Base-by-base conservation (phyloP, 37 sponge, comb jelly and placozoan genomes). In the Chondrilla cf. caribensis region DNA sequence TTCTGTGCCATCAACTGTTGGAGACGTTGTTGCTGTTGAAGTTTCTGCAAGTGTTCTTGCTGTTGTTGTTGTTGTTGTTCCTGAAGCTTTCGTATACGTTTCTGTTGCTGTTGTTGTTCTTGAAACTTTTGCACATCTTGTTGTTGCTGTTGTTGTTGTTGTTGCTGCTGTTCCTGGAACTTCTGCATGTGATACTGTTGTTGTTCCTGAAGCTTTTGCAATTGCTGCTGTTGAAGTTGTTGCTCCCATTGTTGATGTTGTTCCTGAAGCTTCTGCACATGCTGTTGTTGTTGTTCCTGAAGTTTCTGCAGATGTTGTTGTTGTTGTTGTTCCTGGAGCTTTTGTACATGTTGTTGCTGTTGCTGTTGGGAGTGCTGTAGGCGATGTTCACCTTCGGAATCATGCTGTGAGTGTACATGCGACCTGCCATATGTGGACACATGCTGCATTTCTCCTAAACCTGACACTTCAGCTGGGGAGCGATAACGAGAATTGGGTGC, bases 41-140 rank as follows among this genome's bases (percentile, higher is more conserved):
- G 58, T 60, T 62, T 24, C 54, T 77, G 78, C 40, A 77, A 65
- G 21, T 80, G 86, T 29, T 70, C 70, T 65, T 72, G 83, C 37
- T 72, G 58, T 58, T 58, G 26, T 41, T 41, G 43, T 37, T 19
- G 38, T 72, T 40, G 40, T 6, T 31, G 40, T 21, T 47, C 19
- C 9, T 15, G 55, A 4, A 26, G 42, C 26, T 22, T 26, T n/a
- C 5, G 5, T 9, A 29, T 32, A 7, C 17, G 40, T 22, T 40
- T 4, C 29, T 78, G 79, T 19, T 44, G 79, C 7, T 15, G 11
- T 15, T 47, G 28, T 29, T 3, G 54, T 55, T 25, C 55, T 19
- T 9, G 28, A 2, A 15, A 21, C 26, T 72, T 32, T 17, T 72
- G n/a, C 26, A 7, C 41, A 47, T 15, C 29, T 19, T 44, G 42